A percentile compares a stretch with the other conserved stretches of the same genome.
Conservation (phyloP, 2,797 vertebrate genomes). For the Brotula barbata region DNA sequence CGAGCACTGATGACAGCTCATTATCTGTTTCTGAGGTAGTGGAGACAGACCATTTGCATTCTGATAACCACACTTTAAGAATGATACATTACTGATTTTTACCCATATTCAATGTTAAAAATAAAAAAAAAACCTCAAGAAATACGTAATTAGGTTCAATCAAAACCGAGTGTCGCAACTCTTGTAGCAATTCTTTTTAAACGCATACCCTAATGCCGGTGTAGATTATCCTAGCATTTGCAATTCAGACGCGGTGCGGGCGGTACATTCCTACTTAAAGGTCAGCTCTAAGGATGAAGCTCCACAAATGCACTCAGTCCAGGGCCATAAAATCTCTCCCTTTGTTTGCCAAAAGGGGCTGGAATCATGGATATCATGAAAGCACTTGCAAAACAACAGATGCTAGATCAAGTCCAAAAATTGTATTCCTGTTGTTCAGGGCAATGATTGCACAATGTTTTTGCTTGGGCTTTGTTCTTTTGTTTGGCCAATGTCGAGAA, state of each 20-base stretch:
- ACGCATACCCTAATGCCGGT: not conserved
- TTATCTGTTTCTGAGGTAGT: too few relatives aligned
- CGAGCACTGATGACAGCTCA: too few relatives aligned
- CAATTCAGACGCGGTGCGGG: constrained; percentile 1
- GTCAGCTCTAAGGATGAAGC: not conserved
- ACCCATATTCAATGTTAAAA: too few relatives aligned
- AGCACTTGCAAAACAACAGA: constrained; percentile 9
- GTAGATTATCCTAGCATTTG: not conserved
- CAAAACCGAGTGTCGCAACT: too few relatives aligned
- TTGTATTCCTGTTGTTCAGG: not conserved
- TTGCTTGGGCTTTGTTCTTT: not conserved
- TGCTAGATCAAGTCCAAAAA: not conserved
- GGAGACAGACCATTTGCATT: too few relatives aligned
- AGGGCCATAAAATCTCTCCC: not conserved
- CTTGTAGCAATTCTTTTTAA: too few relatives aligned
- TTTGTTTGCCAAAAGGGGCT: not conserved
- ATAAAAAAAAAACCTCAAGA: too few relatives aligned
- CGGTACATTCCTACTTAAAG: constrained; percentile 9
- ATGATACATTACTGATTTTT: too few relatives aligned
- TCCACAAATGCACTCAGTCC: not conserved
- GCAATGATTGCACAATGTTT: not conserved
- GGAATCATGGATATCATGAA: constrained; percentile 1
- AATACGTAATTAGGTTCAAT: too few relatives aligned
- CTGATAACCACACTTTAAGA: too few relatives aligned
- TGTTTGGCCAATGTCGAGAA: not conserved